These are phyloP conservation scores for Microcaecilia unicolor DNA, from an alignment of 2,797 vertebrate genomes.

Conservation along the genomic window DNA sequence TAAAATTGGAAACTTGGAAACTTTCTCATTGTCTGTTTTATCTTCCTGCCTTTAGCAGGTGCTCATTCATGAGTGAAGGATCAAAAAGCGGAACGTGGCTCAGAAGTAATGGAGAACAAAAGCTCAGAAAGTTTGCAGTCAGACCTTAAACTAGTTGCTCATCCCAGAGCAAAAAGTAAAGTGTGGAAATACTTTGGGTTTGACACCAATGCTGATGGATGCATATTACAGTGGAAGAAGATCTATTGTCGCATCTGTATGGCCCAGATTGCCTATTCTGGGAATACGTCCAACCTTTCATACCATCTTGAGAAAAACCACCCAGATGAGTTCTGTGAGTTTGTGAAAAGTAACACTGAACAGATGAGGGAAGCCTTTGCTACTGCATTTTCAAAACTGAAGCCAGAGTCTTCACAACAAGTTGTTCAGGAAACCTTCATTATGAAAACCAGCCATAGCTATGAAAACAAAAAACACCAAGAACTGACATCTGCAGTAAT, in stretches of 20 bases:
- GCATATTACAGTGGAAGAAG: constrained; percentile 80
- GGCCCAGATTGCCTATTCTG: constrained; percentile 82
- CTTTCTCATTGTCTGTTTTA: constrained; percentile 59
- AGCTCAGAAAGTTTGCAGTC: constrained; percentile 54
- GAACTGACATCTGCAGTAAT: constrained; percentile 67
- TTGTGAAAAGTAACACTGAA: constrained; percentile 76
- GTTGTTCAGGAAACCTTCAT: constrained; percentile 49
- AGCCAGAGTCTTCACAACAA: constrained; percentile 54
- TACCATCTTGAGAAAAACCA: constrained; percentile 87
- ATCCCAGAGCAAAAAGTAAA: constrained; percentile 84
- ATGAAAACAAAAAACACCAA: constrained; percentile 57
- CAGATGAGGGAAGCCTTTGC: constrained; percentile 75
- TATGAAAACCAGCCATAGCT: constrained; percentile 44
- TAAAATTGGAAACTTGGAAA: no score
- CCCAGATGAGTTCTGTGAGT: constrained; percentile 71
- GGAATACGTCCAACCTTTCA: constrained; percentile 81
- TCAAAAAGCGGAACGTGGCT: constrained; percentile 45
- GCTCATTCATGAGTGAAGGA: constrained; percentile 63
- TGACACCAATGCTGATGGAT: constrained; percentile 78
- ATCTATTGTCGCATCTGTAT: constrained; percentile 83
- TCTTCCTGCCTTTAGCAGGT: constrained; percentile 76
- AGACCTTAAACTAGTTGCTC: constrained; percentile 77
- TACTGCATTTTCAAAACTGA: constrained; percentile 65
- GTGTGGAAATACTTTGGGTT: constrained; percentile 90
- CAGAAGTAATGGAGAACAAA: constrained; percentile 71